A percentile compares a stretch with the other conserved stretches of the same genome.
phyloP scores from a whole-genome alignment of 2,113 vertebrate species.

The Semnornis frantzii region DNA sequence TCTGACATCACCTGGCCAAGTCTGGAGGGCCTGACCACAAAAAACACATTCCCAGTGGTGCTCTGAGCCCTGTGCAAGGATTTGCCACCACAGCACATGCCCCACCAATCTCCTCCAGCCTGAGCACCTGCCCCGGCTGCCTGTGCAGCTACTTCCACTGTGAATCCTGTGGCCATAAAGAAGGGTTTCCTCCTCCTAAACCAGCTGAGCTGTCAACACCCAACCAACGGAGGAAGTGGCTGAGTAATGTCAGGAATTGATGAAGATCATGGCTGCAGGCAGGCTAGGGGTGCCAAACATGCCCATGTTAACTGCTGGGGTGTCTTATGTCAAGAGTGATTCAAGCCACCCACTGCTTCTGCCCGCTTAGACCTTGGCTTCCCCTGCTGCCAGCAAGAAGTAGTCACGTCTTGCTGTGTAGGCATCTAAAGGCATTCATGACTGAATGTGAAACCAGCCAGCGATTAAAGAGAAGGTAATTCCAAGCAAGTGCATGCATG shows the following conservation, averaged over 20 bases:
- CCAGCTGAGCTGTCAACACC: fast-evolving
- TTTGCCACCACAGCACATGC: not conserved
- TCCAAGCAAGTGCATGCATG: constrained; percentile 10
- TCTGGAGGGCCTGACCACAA: not conserved
- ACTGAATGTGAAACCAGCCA: not conserved
- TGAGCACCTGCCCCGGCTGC: not conserved
- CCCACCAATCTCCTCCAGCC: not conserved
- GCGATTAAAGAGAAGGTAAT: not conserved
- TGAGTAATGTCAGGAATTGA: not conserved
- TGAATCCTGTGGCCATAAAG: fast-evolving
- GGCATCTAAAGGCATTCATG: constrained; percentile 16
- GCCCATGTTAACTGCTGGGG: not conserved
- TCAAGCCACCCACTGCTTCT: constrained; percentile 27
- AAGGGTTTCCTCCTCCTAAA: not conserved
- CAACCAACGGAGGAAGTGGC: not conserved
- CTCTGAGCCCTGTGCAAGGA: not conserved
- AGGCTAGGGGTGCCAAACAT: not conserved
- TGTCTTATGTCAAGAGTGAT: not conserved
- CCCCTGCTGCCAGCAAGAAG: not conserved
- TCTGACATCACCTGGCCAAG: not conserved
- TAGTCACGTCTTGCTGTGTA: constrained; percentile 4
- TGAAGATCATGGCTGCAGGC: not conserved
- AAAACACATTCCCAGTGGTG: not conserved
- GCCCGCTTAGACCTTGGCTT: not conserved
- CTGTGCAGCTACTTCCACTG: fast-evolving